These are phyloP conservation scores for Muscicapa adusta DNA, from an alignment of 2,113 vertebrate species.

Conservation along the genomic window DNA sequence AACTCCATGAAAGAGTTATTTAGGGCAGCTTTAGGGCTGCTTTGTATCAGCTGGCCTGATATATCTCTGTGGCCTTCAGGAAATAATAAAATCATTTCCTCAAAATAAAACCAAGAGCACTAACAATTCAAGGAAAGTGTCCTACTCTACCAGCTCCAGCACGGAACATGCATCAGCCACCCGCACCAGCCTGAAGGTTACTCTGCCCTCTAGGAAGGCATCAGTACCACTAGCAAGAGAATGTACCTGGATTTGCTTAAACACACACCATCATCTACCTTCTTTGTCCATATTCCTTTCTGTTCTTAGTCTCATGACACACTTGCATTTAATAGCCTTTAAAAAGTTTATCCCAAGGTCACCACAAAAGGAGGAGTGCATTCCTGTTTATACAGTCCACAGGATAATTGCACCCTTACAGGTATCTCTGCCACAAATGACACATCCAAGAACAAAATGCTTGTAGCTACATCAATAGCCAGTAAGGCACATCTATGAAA, in stretches of 20 bases:
- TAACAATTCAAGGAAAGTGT: not conserved
- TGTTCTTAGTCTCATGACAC: not conserved
- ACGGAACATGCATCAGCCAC: not conserved
- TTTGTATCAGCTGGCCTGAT: not conserved
- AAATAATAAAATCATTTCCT: not conserved
- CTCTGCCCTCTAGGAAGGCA: not conserved
- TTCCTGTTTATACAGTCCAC: not conserved
- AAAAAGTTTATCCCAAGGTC: constrained; percentile 1
- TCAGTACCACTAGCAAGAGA: not conserved
- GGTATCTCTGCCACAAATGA: not conserved
- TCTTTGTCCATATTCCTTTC: not conserved
- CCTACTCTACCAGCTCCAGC: not conserved
- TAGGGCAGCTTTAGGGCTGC: not conserved
- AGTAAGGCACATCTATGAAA: not conserved
- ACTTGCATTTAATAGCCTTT: not conserved
- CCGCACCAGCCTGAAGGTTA: not conserved
- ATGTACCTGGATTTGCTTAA: not conserved
- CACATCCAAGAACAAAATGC: not conserved
- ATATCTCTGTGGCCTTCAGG: not conserved
- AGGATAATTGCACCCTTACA: not conserved
- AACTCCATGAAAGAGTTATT: not conserved
- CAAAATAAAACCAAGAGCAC: not conserved
- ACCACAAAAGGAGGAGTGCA: not conserved
- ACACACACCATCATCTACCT: not conserved
- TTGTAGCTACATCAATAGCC: not conserved